Evolutionary conservation across 2,888 invertebrate genomes (phyloP), one percentile per base, ranked within the genome.

Genomic region (Callimorpha dominula): DNA sequence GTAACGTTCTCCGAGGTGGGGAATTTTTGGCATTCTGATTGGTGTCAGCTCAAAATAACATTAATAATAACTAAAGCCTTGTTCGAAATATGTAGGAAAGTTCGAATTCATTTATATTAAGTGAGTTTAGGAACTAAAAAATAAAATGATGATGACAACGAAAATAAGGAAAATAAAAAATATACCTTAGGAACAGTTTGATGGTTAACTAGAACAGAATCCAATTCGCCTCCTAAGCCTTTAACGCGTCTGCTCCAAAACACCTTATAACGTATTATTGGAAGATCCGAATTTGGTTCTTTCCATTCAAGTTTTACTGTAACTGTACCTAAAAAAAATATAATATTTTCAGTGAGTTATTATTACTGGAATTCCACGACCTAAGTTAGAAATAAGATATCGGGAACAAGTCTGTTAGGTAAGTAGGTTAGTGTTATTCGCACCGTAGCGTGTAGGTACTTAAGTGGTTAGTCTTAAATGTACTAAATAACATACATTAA

Each of bases 221-320:
- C 96, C 76, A 96, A 86, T 65, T 96, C 96, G 4, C 96, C 96
- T 15, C 95, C 94, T 11, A 96, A 92, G 0, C 97, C 97, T 74
- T 96, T 96, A 0, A 97, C 96, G 49, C 97, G 95, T 68, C 97
- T 93, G 77, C 97, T 97, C 97, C 98, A 98, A 86, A 96, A 97
- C 7, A 98, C 97, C 86, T 97, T 97, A 89, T 98, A 98, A 12
- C 92, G 85, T 84, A 94, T 96, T 66, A 98, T 96, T 0, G 97
- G 97, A 64, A 97, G 91, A 88, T 98, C 97, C 0, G 97, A 97
- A 63, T 95, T 94, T 0, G 97, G 97, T 17, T 97, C 96, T 68
- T 96, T 96, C 98, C 98, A 98, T 71, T 96, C 95, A n/a, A 98
- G 87, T 84, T 96, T 95, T 1, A 97, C 96, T 52, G 96, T 96